These are phyloP conservation scores for Pachliopta kotzebuea DNA, from an alignment of 2,888 invertebrate genomes.

Conservation along the genomic window DNA sequence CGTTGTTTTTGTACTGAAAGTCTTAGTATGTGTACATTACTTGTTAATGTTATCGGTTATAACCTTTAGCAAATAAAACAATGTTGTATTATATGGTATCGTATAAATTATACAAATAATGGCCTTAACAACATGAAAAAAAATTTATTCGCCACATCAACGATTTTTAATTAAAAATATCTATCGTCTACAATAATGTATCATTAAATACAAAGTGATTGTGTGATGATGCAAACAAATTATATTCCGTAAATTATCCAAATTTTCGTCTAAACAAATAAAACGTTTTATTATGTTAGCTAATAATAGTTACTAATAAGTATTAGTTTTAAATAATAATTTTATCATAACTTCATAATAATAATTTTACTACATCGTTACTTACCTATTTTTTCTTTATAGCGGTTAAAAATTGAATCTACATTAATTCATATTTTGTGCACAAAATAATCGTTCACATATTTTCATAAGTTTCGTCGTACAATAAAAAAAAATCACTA, in stretches of 20 bases:
- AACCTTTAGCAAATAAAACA: conserved; percentile 21
- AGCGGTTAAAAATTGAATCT: conserved; percentile 1
- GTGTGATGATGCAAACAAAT: too few relatives aligned
- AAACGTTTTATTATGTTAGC: neutral
- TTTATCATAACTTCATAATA: too few relatives aligned
- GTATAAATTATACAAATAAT: neutral
- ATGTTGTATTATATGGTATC: conserved; percentile 13
- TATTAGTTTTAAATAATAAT: neutral
- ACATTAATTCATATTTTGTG: neutral
- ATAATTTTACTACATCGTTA: neutral
- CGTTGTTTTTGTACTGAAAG: conserved; percentile 20
- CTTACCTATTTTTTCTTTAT: conserved; percentile 16
- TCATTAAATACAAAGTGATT: too few relatives aligned
- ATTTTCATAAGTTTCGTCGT: neutral
- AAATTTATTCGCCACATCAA: too few relatives aligned
- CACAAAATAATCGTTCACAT: neutral
- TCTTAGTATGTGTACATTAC: conserved; percentile 12
- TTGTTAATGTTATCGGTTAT: conserved; percentile 19
- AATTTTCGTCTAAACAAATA: neutral
- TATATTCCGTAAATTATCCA: neutral
- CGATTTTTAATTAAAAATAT: too few relatives aligned
- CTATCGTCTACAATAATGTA: too few relatives aligned
- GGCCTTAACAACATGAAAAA: neutral
- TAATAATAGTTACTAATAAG: neutral
- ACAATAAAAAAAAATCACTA: conserved; percentile 4